These are phyloP conservation scores for Phrynocephalus forsythii DNA, from an alignment of 2,797 vertebrate species.

Conservation along the genomic window DNA sequence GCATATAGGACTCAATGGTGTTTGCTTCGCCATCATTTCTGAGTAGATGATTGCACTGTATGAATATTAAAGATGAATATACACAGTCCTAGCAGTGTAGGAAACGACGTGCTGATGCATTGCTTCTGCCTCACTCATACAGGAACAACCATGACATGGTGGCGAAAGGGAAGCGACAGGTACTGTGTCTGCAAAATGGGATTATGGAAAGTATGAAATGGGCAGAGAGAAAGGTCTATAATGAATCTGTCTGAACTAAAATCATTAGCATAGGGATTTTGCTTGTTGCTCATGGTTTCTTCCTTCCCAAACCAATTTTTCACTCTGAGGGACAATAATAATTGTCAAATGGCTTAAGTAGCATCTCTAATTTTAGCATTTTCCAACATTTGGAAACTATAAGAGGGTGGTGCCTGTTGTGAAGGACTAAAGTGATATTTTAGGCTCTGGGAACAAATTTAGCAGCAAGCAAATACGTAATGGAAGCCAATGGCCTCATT, in stretches of 20 bases:
- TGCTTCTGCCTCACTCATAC: neutral
- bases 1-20: neutral
- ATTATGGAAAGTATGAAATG: slow-evolving; percentile 9
- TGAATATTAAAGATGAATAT: neutral
- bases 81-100: neutral
- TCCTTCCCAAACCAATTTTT: slow-evolving; percentile 77
- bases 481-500: slow-evolving; percentile 83
- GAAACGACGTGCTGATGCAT: neutral
- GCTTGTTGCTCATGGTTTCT: slow-evolving; percentile 53
- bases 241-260: slow-evolving; percentile 56
- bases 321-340: slow-evolving; percentile 81
- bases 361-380: slow-evolving; percentile 81
- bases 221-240: slow-evolving; percentile 26
- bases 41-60: neutral
- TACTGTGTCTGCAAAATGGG: neutral
- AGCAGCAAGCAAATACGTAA: slow-evolving; percentile 82
- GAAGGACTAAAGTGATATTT: slow-evolving; percentile 75
- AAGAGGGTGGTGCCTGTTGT: slow-evolving; percentile 61
- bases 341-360: slow-evolving; percentile 73
- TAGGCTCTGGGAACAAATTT: slow-evolving; percentile 85
- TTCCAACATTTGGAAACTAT: slow-evolving; percentile 78
- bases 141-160: neutral
- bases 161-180: neutral
- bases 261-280: slow-evolving; percentile 51
- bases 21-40: neutral